Evolutionary conservation across 2,113 vertebrate genomes (phyloP).

Genomic region (Pandion haliaetus): DNA sequence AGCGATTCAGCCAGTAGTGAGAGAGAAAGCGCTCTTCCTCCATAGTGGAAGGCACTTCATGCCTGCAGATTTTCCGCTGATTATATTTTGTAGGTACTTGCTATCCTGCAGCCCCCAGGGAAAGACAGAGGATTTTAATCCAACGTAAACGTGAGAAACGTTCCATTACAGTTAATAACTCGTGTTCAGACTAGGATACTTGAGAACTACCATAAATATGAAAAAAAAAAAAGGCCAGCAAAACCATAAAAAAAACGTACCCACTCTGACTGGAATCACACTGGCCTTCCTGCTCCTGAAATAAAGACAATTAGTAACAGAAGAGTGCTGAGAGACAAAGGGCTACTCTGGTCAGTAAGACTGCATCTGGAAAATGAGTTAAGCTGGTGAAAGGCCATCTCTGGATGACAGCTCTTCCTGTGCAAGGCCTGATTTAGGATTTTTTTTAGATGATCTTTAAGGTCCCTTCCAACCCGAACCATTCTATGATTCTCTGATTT

Average conservation of each 20-base stretch:
- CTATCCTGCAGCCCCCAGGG: background rate
- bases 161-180: background rate
- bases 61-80: background rate
- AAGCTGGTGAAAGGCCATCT: background rate
- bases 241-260: background rate
- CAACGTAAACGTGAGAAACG: background rate
- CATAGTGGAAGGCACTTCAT: background rate
- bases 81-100: background rate
- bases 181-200: background rate
- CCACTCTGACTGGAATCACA: rapidly evolving
- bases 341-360: background rate
- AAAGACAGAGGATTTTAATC: background rate
- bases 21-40: background rate
- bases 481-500: background rate
- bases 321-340: background rate
- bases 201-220: background rate
- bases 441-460: too few relatives aligned
- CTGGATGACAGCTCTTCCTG: background rate
- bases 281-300: background rate
- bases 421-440: background rate
- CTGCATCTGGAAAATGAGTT: rapidly evolving
- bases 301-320: background rate
- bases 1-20: background rate
- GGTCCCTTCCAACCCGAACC: too few relatives aligned
- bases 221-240: background rate